A percentile compares a stretch with the other conserved stretches of the same genome.
phyloP scores from a whole-genome alignment of 2,797 vertebrate genomes.

The Emydoidea blandingii region DNA sequence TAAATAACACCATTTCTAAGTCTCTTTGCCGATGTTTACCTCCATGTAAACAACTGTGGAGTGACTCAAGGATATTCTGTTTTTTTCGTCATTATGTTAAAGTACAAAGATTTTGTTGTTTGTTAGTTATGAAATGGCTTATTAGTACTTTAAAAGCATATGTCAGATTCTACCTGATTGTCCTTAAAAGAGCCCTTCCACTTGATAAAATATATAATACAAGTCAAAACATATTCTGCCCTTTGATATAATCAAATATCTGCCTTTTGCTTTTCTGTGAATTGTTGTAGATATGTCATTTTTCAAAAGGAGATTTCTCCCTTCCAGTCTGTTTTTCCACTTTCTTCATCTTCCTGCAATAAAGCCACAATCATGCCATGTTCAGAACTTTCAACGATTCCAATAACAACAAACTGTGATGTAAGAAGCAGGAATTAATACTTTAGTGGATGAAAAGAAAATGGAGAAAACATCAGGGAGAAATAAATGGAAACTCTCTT shows the following conservation, averaged over 20 bases:
- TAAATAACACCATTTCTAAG: neutral
- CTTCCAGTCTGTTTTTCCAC: slow-evolving; percentile 20
- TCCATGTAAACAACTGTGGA: neutral
- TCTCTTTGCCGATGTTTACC: neutral
- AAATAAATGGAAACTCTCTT: slow-evolving; percentile 13
- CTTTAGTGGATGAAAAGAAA: slow-evolving; percentile 38
- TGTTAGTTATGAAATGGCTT: neutral
- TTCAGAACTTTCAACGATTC: slow-evolving; percentile 41
- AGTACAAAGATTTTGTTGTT: neutral
- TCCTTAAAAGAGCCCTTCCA: neutral
- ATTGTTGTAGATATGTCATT: neutral
- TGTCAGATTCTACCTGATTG: slow-evolving; percentile 3
- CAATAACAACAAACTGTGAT: slow-evolving; percentile 50
- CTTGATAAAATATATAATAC: neutral
- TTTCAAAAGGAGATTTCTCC: neutral
- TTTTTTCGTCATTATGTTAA: neutral
- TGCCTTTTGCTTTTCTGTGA: slow-evolving; percentile 15
- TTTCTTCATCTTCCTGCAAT: slow-evolving; percentile 3
- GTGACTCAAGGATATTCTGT: neutral
- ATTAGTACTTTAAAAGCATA: slow-evolving; percentile 41
- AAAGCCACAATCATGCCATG: slow-evolving; percentile 39
- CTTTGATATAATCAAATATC: neutral
- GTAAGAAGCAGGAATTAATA: slow-evolving; percentile 46
- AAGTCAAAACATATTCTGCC: slow-evolving; percentile 34
- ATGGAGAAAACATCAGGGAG: slow-evolving; percentile 12